Base-by-base conservation (phyloP, 1,140 invertebrate genomes). In the Aphelinus atriplicis region DNA sequence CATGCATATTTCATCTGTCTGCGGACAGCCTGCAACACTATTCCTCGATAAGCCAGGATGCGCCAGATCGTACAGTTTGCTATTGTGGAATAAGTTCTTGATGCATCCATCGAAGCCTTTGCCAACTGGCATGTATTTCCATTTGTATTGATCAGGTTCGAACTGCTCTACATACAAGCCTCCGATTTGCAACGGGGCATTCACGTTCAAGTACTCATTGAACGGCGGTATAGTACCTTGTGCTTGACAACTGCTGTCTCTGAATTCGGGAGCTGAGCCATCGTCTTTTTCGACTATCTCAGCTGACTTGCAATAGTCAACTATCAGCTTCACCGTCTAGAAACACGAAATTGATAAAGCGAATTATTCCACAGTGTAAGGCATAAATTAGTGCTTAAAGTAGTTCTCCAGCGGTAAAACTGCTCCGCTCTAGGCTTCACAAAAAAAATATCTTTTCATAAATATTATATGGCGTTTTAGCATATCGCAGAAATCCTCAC, bases 191-290 rank as follows among this genome's bases (percentile, higher is more conserved):
- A 99, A 88, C 0, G 97, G 96, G 0, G 96, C 93, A 87, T 98
- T 98, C 0, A 99, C 96, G 88, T 99, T 99, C 2, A 99, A 89
- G 82, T 97, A 98, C 86, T 98, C 96, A 85, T 97, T 98, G 87
- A 98, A 98, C 1, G 96, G 96, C 9, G 96, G 96, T 77, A 98
- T 96, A 1, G 90, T 92, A 7, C 95, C 95, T 71, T 92, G 91
- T 0, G 95, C 95, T 88, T 98, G 95, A 86, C 97, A 99, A 7
- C 92, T 92, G 3, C 92, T 92, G 76, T 95, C 93, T 82, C 97
- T 95, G 83, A 97, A 96, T 80, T 95, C 91, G 1, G 95, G 93
- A 6, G 93, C 91, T 53, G 92, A 93, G 46, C 95, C 95, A 84
- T 98, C 96, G 88, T 97, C 95, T 80, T 93, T 90, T 88, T 97